Percentiles rank a stretch among this genome's conserved stretches.
Conservation (phyloP, 1,140 invertebrate genomes). For the Luehdorfia chinensis region DNA sequence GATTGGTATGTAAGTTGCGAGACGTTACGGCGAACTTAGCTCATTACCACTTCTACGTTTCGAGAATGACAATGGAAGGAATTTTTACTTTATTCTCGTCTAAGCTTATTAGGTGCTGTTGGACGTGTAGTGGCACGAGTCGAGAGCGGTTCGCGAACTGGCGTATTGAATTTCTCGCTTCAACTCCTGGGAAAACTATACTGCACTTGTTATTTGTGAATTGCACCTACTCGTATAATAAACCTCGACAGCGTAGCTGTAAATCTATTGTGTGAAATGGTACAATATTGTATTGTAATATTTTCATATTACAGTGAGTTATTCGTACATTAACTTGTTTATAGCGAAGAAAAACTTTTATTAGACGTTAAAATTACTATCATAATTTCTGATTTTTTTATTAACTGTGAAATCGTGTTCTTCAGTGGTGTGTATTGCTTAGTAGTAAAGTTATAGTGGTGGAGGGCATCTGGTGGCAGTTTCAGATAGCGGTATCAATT, state of each 20-base stretch:
- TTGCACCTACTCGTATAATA: conserved; percentile 8
- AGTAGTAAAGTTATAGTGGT: no score
- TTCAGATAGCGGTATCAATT: no score
- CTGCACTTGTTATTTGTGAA: conserved; percentile 11
- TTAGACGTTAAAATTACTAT: no score
- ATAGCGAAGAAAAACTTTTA: no score
- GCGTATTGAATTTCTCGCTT: conserved; percentile 45
- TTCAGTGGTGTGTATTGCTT: no score
- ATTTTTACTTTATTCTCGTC: conserved; percentile 67
- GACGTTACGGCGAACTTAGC: conserved; percentile 70
- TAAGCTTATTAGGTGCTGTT: conserved; percentile 56
- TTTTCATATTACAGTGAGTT: no score
- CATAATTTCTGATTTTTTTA: no score
- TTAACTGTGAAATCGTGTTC: no score
- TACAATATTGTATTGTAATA: no score
- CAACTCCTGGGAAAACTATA: conserved; percentile 18
- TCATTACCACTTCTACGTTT: conserved; percentile 65
- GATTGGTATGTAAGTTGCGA: conserved; percentile 73
- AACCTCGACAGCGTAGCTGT: background rate
- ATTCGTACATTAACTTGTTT: no score
- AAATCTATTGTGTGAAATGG: conserved; percentile 5
- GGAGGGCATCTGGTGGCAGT: no score
- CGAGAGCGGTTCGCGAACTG: conserved; percentile 20
- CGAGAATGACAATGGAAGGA: conserved; percentile 65
- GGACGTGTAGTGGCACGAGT: conserved; percentile 38